phyloP scores from a whole-genome alignment of 2,888 invertebrate genomes.

The Troilus luridus region DNA sequence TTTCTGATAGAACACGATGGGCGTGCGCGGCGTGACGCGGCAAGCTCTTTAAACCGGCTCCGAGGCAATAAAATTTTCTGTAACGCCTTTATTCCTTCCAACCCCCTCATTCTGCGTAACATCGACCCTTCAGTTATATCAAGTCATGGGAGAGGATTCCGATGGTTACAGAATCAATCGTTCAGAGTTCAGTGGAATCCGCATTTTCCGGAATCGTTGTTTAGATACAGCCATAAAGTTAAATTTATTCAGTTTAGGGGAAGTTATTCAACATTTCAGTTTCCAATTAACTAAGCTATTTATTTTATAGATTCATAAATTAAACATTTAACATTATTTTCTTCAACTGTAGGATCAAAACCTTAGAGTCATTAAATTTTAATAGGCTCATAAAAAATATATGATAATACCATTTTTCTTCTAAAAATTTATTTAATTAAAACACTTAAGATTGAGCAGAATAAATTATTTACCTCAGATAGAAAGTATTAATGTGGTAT shows the following conservation, averaged over 20 bases:
- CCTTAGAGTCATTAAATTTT: too few relatives aligned
- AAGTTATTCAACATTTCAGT: background rate
- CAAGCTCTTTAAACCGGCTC: background rate
- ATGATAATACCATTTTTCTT: too few relatives aligned
- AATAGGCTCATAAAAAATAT: too few relatives aligned
- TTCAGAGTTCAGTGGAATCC: background rate
- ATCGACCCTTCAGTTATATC: constrained; percentile 17
- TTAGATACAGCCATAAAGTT: background rate
- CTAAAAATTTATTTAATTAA: too few relatives aligned
- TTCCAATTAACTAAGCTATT: background rate
- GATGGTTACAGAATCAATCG: background rate
- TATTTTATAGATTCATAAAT: too few relatives aligned
- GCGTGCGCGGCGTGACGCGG: constrained; percentile 32
- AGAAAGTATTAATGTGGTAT: too few relatives aligned
- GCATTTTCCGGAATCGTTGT: background rate
- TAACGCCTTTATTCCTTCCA: background rate
- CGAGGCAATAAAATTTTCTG: constrained; percentile 11
- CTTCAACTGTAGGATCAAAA: too few relatives aligned
- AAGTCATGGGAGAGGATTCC: constrained; percentile 19
- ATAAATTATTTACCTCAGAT: too few relatives aligned
- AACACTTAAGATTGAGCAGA: too few relatives aligned
- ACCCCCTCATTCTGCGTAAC: constrained; percentile 40
- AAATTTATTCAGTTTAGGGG: background rate
- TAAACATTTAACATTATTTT: too few relatives aligned
- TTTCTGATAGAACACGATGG: background rate